A percentile compares a stretch with the other conserved stretches of the same genome.
Conservation (phyloP, 2,888 invertebrate genomes). For the Agriopis aurantiaria region DNA sequence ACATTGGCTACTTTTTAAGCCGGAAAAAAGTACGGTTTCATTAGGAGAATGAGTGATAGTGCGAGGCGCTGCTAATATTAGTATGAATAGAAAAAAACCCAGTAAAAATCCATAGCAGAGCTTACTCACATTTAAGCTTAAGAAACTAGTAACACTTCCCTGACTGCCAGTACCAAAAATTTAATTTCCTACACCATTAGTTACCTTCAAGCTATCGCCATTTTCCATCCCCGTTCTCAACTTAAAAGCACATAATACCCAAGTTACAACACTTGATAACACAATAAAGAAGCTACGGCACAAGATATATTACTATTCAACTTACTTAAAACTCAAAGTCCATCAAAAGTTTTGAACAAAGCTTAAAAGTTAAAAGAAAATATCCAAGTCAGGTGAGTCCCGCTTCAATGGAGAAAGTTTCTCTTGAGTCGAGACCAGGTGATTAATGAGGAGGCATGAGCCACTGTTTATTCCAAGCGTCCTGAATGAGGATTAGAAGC, state of each 20-base stretch:
- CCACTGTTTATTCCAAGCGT: constrained; percentile 74
- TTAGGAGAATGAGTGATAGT: too few relatives aligned
- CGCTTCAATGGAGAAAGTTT: constrained; percentile 81
- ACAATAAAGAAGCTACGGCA: constrained; percentile 65
- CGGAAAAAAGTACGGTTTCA: too few relatives aligned
- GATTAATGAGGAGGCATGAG: constrained; percentile 75
- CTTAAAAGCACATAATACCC: constrained; percentile 52
- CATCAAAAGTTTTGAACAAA: constrained; percentile 84
- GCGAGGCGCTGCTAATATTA: too few relatives aligned
- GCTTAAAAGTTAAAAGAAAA: constrained; percentile 86
- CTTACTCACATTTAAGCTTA: background rate
- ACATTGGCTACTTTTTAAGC: too few relatives aligned
- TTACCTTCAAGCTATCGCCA: constrained; percentile 30
- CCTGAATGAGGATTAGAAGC: constrained; percentile 74
- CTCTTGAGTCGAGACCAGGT: constrained; percentile 59
- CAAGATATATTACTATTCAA: constrained; percentile 85
- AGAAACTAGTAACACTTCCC: background rate
- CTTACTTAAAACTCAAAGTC: constrained; percentile 84
- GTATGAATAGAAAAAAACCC: too few relatives aligned
- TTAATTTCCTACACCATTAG: constrained; percentile 29
- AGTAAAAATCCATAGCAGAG: too few relatives aligned
- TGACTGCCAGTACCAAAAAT: constrained; percentile 12
- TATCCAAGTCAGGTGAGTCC: constrained; percentile 83
- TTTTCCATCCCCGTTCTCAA: constrained; percentile 39
- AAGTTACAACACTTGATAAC: constrained; percentile 64